Evolutionary conservation across 2,888 invertebrate genomes (phyloP).

Genomic region (Cheilosia urbana): DNA sequence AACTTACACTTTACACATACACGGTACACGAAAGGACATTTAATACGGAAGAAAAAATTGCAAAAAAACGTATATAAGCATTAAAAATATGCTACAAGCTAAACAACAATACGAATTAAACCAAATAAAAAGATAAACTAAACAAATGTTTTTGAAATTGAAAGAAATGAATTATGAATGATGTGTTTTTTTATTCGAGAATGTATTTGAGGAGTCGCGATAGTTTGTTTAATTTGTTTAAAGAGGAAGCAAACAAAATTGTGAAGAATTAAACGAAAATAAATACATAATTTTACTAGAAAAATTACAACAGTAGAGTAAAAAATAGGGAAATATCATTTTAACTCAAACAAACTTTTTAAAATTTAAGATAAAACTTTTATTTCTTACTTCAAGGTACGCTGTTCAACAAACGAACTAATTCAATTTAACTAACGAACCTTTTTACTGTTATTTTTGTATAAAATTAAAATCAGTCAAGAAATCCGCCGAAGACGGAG

Average conservation of each 20-base stretch:
- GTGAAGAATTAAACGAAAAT: constrained; percentile 14
- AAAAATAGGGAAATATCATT: constrained; percentile 30
- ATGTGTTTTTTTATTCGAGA: constrained; percentile 67
- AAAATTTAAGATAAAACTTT: constrained; percentile 22
- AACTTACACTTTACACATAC: constrained; percentile 60
- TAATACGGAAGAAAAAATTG: constrained; percentile 25
- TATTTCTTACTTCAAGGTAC: constrained; percentile 32
- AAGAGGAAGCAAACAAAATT: constrained; percentile 54
- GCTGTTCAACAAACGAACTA: no score
- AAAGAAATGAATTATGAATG: constrained; percentile 59
- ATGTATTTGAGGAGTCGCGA: constrained; percentile 60
- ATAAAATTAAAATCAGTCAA: no score
- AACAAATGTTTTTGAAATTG: constrained; percentile 47
- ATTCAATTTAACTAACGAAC: no score
- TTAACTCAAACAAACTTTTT: constrained; percentile 27
- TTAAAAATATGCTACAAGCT: constrained; percentile 54
- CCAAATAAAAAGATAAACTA: constrained; percentile 44
- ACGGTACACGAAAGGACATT: constrained; percentile 49
- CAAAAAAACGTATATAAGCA: constrained; percentile 43
- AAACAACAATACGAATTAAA: constrained; percentile 41
- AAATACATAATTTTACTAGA: constrained; percentile 37
- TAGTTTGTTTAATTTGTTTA: constrained; percentile 51
- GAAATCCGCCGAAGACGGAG: no score
- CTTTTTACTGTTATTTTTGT: no score
- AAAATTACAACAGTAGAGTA: constrained; percentile 30